Evolutionary conservation across 2,888 invertebrate genomes (phyloP), one percentile per base, ranked within the genome.

Genomic region (Scaptomyza reducta): DNA sequence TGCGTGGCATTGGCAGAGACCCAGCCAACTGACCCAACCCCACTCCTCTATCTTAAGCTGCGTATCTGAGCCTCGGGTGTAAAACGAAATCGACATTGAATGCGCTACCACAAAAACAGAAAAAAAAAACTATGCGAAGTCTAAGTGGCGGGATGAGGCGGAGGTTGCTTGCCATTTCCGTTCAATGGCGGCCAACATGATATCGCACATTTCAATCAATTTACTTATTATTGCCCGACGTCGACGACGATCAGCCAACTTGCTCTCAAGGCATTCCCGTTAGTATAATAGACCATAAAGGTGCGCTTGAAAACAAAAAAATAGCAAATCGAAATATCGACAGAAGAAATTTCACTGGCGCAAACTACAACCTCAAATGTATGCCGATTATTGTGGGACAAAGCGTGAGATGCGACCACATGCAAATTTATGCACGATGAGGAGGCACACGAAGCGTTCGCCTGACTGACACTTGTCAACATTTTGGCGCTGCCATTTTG

Each of bases 1-100:
- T 72, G 82, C 83, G 55, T 82, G 67, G 79, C 83, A 83, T 79
- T 85, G 83, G 79, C 88, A 85, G 64, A 82, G 71, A 82, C 79
- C 85, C 85, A 79, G 59, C 62, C 58, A 53, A 55, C 14, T 53
- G 62, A 73, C 74, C 70, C 77, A 72, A 60, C 69, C 74, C 74
- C 62, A 73, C 63, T 62, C 53, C 60, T 83, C 76, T 83, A 86
- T 80, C 84, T 69, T 33, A 40, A 55, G 70, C 42, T 83, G 86
- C 83, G 82, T 81, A 85, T 83, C 86, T 61, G 64, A 45, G 87
- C 88, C 87, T 75, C 80, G 71, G 84, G 84, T 72, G 81, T 66
- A 80, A 88, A 88, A 83, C 74, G 84, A 84, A 84, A 84, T 84
- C 84, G 84, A 84, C 88, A 84, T 84, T 88, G 88, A 88, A 84